phyloP scores from a whole-genome alignment of 1,140 invertebrate species.

The Bombus superbus region DNA sequence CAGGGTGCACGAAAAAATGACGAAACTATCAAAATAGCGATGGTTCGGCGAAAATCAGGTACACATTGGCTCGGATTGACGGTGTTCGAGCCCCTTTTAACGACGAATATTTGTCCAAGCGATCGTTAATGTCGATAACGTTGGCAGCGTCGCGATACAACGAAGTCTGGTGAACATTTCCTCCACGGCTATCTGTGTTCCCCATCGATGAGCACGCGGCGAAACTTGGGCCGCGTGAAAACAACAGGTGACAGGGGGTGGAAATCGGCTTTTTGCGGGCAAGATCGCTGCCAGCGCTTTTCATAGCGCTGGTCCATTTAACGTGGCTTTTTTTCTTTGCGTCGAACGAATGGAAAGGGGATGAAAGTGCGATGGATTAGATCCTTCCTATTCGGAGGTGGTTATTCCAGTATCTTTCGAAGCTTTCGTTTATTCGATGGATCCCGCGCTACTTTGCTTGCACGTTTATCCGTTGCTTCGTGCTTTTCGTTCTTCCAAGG shows the following conservation, averaged over 20 bases:
- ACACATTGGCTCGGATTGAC: neutral
- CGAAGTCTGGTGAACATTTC: slow-evolving; percentile 14
- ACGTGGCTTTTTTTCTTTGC: neutral
- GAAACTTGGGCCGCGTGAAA: neutral
- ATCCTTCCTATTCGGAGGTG: neutral
- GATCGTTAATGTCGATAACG: slow-evolving; percentile 52
- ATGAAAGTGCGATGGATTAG: neutral
- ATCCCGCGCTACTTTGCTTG: neutral
- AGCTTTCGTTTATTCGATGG: neutral
- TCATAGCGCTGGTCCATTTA: neutral
- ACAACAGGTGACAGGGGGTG: slow-evolving; percentile 41
- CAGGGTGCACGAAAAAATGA: neutral
- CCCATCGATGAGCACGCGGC: slow-evolving; percentile 11
- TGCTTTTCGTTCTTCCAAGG: neutral
- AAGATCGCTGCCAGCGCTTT: neutral
- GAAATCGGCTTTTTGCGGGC: neutral
- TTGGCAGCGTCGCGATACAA: neutral
- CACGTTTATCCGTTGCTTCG: neutral
- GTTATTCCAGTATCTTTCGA: neutral
- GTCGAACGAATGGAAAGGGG: no score
- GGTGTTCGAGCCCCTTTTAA: neutral
- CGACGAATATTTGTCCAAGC: slow-evolving; percentile 24
- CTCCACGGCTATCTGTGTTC: slow-evolving; percentile 37
- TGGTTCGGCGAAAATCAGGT: neutral
- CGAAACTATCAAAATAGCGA: neutral